Evolutionary conservation across 2,888 invertebrate species (phyloP), one percentile per base, ranked within the genome.

Genomic region (Cynaeus angustus): DNA sequence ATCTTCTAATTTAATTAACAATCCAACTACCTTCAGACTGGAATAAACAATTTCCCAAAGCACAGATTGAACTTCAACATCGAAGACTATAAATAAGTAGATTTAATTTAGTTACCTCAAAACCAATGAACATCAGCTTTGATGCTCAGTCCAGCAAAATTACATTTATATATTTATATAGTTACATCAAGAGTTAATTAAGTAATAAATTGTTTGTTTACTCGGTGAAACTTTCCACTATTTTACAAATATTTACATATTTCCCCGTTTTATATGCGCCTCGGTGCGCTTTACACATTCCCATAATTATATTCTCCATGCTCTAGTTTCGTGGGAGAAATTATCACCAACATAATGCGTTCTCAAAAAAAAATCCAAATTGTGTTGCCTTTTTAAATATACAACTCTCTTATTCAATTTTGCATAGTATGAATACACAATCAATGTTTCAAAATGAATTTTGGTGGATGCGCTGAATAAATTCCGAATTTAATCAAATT

Each of bases 191-290:
- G 16, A 50, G 28, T 50, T 50, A 50, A 50, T 50, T 14, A 50
- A 26, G 30, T 26, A 26, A 50, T 50, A 50, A 26, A 50, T 50
- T 28, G 30, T 50, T 4, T 16, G 28, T 10, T 3, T 12, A 7
- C 8, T 53, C 30, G 8, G 33, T 7, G 14, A 6, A 50, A 30
- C 50, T 50, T 50, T 50, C 28, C 13, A 10, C 28, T 10, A 1
- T n/a, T n/a, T n/a, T 33, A 53, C 33, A 58, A 45, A 46, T 58
- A 58, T 59, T 59, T 59, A 59, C 55, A 56, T 59, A 59, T 59
- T 59, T 59, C 33, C 26, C 8, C 14, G 30, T 46, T 59, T 59
- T 59, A 58, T 43, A 10, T 21, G 10, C 3, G n/a, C 5, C 10
- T 28, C 41, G 8, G 46, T 46, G 48, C 28, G 48, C 10, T 21